Base-by-base conservation (phyloP, 1,140 invertebrate genomes). In the Proctacanthus coquilletti region DNA sequence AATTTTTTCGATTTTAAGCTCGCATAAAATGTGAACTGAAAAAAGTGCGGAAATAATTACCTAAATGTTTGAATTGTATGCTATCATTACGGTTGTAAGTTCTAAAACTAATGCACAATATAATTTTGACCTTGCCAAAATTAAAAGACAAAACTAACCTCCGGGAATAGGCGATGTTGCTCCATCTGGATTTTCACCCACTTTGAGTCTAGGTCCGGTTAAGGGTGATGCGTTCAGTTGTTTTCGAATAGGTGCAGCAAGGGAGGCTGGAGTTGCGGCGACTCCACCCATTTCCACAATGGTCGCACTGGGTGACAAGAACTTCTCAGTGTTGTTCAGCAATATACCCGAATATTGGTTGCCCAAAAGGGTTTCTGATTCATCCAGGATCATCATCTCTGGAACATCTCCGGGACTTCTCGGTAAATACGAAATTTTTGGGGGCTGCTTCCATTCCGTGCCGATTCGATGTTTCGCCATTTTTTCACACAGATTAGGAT, bases 401-500 rank as follows among this genome's bases (percentile, higher is more conserved):
- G 30, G 30, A 6, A 32, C 13, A 6, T 32, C 30, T 8, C 10
- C 30, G 6, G 30, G 30, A 32, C 30, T 32, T 17, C 30, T 5
- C 6, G 30, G 30, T 32, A 32, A 32, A 32, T 32, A 32, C 6
- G 30, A 32, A 6, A 32, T 32, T 32, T 17, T 10, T 32, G 30
- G 30, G 9, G 30, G 30, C 17, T 32, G 30, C 30, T 32, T 32
- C 30, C 30, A 32, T 32, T 32, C 30, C 13, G 30, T 32, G 6
- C 30, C 30, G 13, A 32, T 32, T 32, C 30, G 30, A 32, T 32
- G 30, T 32, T 32, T 32, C 13, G 30, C 30, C 30, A 32, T 32
- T 13, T 8, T 32, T 32, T 25, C n/a, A n/a, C n/a, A n/a, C n/a
- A n/a, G n/a, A n/a, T n/a, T n/a, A n/a, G n/a, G n/a, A n/a, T n/a